Evolutionary conservation across 2,888 invertebrate species (phyloP).

Genomic region (Emmelina monodactyla): DNA sequence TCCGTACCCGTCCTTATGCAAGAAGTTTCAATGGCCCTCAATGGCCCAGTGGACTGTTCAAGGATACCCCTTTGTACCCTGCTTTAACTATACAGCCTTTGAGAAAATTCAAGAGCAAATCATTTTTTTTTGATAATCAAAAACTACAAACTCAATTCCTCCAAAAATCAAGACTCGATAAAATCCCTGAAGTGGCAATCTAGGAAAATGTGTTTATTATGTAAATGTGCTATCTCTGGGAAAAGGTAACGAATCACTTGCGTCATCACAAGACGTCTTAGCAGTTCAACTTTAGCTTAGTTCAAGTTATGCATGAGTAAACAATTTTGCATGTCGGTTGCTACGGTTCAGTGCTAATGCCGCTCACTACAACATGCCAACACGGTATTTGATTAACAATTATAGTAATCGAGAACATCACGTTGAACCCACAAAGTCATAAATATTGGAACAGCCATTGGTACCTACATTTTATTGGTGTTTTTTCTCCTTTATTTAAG

Average conservation of each 20-base stretch:
- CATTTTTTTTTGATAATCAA: no score
- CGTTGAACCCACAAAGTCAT: conserved; percentile 20
- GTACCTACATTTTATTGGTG: conserved; percentile 24
- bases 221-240: background rate
- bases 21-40: conserved; percentile 27
- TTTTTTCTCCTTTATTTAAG: conserved; percentile 29
- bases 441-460: conserved; percentile 21
- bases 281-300: background rate
- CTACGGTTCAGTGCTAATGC: conserved; percentile 22
- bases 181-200: conserved; percentile 20
- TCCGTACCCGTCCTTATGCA: conserved; percentile 16
- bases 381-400: conserved; percentile 5
- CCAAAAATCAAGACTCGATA: conserved; percentile 10
- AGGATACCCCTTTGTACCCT: conserved; percentile 25
- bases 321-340: conserved; percentile 16
- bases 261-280: background rate
- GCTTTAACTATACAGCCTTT: conserved; percentile 17
- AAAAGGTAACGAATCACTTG: background rate
- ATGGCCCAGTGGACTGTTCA: conserved; percentile 22
- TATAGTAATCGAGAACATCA: no score
- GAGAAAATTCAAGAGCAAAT: no score
- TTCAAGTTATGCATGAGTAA: conserved; percentile 30
- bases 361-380: conserved; percentile 16
- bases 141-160: no score
- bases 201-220: conserved; percentile 15